Evolutionary conservation across 2,888 invertebrate genomes (phyloP), one percentile per base, ranked within the genome.

Genomic region (Volucella bombylans): DNA sequence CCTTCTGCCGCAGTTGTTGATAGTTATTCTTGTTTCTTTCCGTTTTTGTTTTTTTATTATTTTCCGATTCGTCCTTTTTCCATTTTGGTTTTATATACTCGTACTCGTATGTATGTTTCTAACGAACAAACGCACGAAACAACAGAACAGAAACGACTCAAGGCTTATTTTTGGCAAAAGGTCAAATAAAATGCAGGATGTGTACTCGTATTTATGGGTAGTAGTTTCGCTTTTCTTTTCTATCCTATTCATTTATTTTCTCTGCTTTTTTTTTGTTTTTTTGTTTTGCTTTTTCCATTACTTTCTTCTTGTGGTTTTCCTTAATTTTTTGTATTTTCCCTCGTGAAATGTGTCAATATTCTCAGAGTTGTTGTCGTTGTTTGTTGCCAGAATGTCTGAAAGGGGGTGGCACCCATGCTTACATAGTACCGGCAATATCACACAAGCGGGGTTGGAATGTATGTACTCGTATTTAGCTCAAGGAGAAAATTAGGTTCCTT

Each of bases 81-180:
- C 18, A 23, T 3, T 23, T 23, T 23, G 18, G 18, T 23, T 23
- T 23, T 23, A 2, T 23, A 23, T 3, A 23, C 2, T n/a, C n/a
- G n/a, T n/a, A n/a, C n/a, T n/a, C n/a, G 3, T 2, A 23, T 12
- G 54, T 59, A 11, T 18, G 45, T 45, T 71, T 14, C 23, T 11
- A 55, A 39, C 10, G 39, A 39, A 45, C 45, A 45, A 45, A 3
- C 12, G 12, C 45, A 45, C 12, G 4, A n/a, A 45, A 12, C 12
- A 45, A 11, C 11, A 45, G 12, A 45, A 45, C 45, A n/a, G n/a
- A 11, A 45, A 39, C 11, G 39, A 31, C 4, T 57, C 38, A 9
- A 50, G 57, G 69, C 31, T 65, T 72, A 77, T 77, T 82, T 82
- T 62, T 65, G 67, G 72, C 77, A 67, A 82, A 77, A 77, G 67